Evolutionary conservation across 2,888 invertebrate genomes (phyloP), one percentile per base, ranked within the genome.

Genomic region (Odiellus spinosus): DNA sequence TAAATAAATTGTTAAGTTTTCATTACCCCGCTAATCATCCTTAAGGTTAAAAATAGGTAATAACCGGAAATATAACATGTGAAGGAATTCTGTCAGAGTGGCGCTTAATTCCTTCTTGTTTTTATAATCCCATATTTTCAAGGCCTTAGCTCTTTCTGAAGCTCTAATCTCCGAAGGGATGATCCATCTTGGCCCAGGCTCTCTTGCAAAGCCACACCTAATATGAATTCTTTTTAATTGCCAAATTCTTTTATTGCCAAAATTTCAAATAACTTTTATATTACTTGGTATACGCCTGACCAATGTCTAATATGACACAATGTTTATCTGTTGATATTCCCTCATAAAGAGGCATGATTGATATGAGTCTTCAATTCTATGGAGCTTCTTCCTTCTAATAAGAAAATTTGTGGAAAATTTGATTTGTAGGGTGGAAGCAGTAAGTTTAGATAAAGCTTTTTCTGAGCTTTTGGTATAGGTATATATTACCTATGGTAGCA

Each of bases 201-300:
- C 93, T 10, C 86, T 85, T 21, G 85, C 82, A 67, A 91, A 87
- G 20, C 93, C 93, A 65, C 87, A 82, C 67, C 91, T 91, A 14
- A 36, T 15, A 36, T 36, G 12, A 15, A 36, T 36, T 17, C 38
- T 26, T 26, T 26, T 26, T 26, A n/a, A 4, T 26, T 26, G 26
- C 26, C 26, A 26, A 4, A 6, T 4, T 26, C 26, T 6, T 26
- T 8, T 26, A 26, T 8, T 26, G 26, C 5, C 8, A 26, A 6
- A 6, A 26, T 26, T 26, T n/a, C 32, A 39, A 33, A 36, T 10
- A 46, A 49, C 20, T 36, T 32, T 43, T 18, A 64, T 59, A 74
- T 72, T 71, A 91, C 90, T 91, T 93, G 1, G 91, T 90, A 61
- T 84, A 93, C 17, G 85, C 85, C 38, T 76, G 73, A 42, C 93